Evolutionary conservation across 2,113 vertebrate genomes (phyloP).

Genomic region (Brachirus orientalis): DNA sequence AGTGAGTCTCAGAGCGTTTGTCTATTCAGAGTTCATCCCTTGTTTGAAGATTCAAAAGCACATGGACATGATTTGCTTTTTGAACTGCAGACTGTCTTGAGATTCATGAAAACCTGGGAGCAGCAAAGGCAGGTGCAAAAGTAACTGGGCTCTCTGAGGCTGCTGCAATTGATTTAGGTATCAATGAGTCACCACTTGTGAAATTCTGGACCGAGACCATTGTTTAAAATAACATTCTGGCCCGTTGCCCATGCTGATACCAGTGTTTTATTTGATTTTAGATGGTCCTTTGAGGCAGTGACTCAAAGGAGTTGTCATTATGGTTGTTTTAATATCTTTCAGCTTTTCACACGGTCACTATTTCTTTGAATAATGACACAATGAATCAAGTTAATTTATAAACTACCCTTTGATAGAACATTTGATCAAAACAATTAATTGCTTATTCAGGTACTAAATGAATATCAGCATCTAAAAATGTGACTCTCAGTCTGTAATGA

Average conservation of each 20-base stretch:
- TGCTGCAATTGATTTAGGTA: not conserved
- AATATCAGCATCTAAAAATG: too few relatives aligned
- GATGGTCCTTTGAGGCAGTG: too few relatives aligned
- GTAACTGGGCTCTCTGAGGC: not conserved
- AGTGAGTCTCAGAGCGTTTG: slow-evolving; percentile 6
- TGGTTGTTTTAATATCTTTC: too few relatives aligned
- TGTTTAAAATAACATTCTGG: not conserved
- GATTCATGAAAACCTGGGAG: not conserved
- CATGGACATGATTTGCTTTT: not conserved
- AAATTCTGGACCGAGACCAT: not conserved
- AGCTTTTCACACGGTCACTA: too few relatives aligned
- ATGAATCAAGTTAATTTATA: too few relatives aligned
- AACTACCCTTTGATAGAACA: too few relatives aligned
- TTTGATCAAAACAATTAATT: too few relatives aligned
- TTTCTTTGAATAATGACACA: too few relatives aligned
- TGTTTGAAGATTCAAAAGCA: not conserved
- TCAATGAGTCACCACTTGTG: not conserved
- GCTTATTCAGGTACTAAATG: too few relatives aligned
- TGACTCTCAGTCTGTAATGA: not conserved
- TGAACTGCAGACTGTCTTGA: not conserved
- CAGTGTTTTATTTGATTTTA: too few relatives aligned
- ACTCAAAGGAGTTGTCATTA: too few relatives aligned
- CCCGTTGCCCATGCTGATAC: too few relatives aligned
- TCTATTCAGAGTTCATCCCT: not conserved
- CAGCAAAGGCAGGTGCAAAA: slow-evolving; percentile 9